A percentile compares a stretch with the other conserved stretches of the same genome.
Evolutionary conservation across 2,888 invertebrate species (phyloP).

Genomic region (Theretra japonica): DNA sequence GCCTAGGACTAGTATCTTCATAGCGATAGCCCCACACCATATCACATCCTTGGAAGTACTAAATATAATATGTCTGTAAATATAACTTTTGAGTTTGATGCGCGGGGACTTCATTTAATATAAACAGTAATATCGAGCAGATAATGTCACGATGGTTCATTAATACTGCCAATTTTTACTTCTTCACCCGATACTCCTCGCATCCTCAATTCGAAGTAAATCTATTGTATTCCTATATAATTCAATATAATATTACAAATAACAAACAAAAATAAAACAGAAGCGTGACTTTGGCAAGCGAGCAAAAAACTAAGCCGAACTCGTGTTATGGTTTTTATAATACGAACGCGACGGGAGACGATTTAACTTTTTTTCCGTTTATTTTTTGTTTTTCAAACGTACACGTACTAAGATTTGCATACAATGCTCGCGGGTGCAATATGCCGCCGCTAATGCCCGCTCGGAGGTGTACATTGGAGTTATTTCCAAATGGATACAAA

Average conservation of each 20-base stretch:
- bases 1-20: too few species aligned
- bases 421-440: conserved; percentile 79
- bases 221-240: too few species aligned
- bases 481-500: conserved; percentile 24
- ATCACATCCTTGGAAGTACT: too few species aligned
- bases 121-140: too few species aligned
- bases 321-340: conserved; percentile 47
- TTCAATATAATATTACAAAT: neutral
- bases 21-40: too few species aligned
- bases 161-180: too few species aligned
- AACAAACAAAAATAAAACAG: conserved; percentile 42
- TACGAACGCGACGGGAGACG: conserved; percentile 38
- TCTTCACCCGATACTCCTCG: too few species aligned
- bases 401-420: conserved; percentile 80
- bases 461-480: conserved; percentile 22
- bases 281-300: conserved; percentile 53
- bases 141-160: too few species aligned
- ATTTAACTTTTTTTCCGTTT: conserved; percentile 35
- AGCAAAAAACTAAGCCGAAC: conserved; percentile 54
- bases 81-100: too few species aligned
- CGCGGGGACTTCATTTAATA: too few species aligned
- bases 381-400: conserved; percentile 71
- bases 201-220: too few species aligned
- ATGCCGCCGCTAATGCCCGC: conserved; percentile 68
- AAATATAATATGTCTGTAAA: too few species aligned